Evolutionary conservation across 1,140 invertebrate species (phyloP).

Genomic region (Apocrypta bakeri): DNA sequence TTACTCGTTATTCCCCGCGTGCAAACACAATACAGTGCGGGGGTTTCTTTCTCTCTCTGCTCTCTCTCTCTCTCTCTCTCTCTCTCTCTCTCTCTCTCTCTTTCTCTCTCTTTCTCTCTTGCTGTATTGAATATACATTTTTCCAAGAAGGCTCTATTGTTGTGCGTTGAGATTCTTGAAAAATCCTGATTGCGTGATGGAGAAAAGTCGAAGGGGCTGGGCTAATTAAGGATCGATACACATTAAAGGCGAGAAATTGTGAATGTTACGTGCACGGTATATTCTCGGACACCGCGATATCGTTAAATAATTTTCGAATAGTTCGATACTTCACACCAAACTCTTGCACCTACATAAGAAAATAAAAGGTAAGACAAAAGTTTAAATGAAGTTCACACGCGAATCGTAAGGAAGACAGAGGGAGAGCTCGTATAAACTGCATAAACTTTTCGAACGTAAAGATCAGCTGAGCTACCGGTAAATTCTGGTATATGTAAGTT

Average conservation of each 20-base stretch:
- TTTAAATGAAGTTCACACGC: conserved; percentile 46
- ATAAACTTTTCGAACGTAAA: conserved; percentile 46
- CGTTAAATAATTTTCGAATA: conserved; percentile 42
- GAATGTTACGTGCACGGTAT: not conserved
- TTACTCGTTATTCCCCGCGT: not conserved
- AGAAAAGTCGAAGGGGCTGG: not conserved
- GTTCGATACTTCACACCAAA: conserved; percentile 20
- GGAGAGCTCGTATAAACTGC: conserved; percentile 40
- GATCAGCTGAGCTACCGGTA: conserved; percentile 3
- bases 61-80: not conserved
- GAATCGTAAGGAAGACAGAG: not conserved
- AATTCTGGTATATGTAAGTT: conserved; percentile 46
- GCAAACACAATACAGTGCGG: not conserved
- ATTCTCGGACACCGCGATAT: not conserved
- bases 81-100: not conserved
- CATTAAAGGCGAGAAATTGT: not conserved
- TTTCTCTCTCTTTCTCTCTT: not conserved
- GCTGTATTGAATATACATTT: too few relatives aligned
- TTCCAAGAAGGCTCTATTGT: not conserved
- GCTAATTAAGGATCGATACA: not conserved
- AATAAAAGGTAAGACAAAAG: conserved; percentile 45
- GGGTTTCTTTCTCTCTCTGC: not conserved
- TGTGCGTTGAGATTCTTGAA: not conserved
- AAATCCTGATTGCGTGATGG: not conserved
- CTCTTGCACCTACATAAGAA: conserved; percentile 29